Base-by-base conservation (phyloP, 2,113 vertebrate genomes). In the Nycticryphes semicollaris region DNA sequence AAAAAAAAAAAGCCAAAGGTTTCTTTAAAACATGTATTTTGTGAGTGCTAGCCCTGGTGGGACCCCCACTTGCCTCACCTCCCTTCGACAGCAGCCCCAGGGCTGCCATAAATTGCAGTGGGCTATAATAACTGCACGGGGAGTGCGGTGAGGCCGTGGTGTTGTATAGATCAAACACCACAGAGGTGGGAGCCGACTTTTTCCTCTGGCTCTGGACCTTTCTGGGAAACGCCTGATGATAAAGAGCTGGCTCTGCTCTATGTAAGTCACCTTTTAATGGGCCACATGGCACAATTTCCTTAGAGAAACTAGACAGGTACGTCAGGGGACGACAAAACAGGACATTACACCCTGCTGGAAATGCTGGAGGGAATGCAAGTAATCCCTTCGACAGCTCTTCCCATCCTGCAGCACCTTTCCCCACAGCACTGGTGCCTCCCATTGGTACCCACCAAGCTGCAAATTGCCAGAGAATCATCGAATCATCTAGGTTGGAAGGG, bases 121-220 rank as follows among this genome's bases (percentile, higher is more conserved):
- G 63, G 75, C 54, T 88, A 1, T 50, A 83, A 17, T 5, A 51
- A 27, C 45, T 28, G 53, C 63, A 12, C 0, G 0, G 48, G 39
- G 43, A 47, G 33, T 7, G 1, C 0, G 1, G 63, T 7, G 22
- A 15, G 39, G 50, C 73, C 0, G 0, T 1, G 16, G 50, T 14
- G 51, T 1, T 68, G 57, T 6, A 5, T 5, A 37, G 82, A 76
- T 67, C 82, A 79, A 51, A 79, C 59, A 5, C 33, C 1, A 0
- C 79, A 69, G 45, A 41, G 48, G 39, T 7, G 45, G 57, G 31
- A 96, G 18, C 18, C 0, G 20, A 15, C 33, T 51, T 28, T 33
- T 43, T 43, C 13, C 20, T 18, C 33, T 7, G n/a, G 50, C 57
- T 84, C 68, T 3, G 9, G 75, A 77, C 53, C 53, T 50, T 79